Evolutionary conservation across 2,113 vertebrate species (phyloP), one percentile per base, ranked within the genome.

Genomic region (Prinia subflava): DNA sequence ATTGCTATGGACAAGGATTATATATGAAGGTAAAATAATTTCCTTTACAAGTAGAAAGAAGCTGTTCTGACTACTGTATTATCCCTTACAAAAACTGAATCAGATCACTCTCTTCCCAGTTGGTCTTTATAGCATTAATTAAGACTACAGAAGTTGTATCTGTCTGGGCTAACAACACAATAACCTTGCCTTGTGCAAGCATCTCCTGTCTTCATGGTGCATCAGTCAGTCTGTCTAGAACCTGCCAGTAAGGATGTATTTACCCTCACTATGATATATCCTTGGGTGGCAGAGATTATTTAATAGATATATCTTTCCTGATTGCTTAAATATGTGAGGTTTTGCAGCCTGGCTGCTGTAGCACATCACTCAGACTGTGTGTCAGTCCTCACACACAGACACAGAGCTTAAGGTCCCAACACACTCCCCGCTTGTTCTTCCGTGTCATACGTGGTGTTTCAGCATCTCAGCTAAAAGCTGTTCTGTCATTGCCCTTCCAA

Each of bases 361-460:
- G 33, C 81, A 57, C 70, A 53, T 91, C 81, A 30, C 33, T 82
- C 31, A 46, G 76, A 47, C 33, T 20, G 5, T 23, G 10, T 9
- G 0, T 42, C 62, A 56, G 69, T 62, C 37, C 33, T 89, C 47
- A 20, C 10, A 46, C 57, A 41, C 31, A 73, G 42, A 47, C 42
- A 41, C 6, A 30, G 65, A 88, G 19, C 55, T 85, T 82, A 25
- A 91, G 25, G 22, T 94, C 60, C 53, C 80, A 47, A 31, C 15
- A 41, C 7, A 5, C 35, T 71, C 57, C 22, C 37, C 50, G 39
- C 39, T 77, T 4, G 11, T 55, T 55, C 28, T 90, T 80, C 35
- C 0, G 0, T 60, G 59, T 83, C 55, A 47, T 23, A 47, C 1
- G 0, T 1, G 1, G 69, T 62, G 44, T 39, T 92, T 94, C 63